Evolutionary conservation across 2,797 vertebrate species (phyloP).

Genomic region (Streptopelia turtur): DNA sequence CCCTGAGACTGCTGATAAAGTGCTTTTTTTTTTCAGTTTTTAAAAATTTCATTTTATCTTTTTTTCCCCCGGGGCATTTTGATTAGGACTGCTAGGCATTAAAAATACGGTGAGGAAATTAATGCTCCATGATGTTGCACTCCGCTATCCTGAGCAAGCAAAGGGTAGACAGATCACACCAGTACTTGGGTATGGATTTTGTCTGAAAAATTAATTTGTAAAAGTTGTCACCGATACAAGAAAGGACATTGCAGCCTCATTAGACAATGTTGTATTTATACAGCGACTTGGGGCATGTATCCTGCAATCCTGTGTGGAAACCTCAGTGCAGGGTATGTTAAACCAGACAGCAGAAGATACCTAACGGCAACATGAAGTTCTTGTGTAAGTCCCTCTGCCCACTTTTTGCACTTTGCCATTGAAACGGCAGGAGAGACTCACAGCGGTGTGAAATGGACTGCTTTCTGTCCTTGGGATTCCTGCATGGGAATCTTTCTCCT

Average conservation of each 20-base stretch:
- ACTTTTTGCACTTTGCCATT: background rate
- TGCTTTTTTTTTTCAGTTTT: background rate
- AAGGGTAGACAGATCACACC: background rate
- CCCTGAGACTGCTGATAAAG: background rate
- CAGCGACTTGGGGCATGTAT: background rate
- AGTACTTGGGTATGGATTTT: background rate
- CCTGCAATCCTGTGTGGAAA: background rate
- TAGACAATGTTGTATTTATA: background rate
- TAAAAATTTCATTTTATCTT: background rate
- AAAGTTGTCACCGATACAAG: background rate
- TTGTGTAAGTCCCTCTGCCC: background rate
- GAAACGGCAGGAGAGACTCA: background rate
- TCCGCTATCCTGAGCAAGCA: background rate
- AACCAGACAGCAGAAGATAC: background rate
- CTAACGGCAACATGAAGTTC: background rate
- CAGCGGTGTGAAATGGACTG: background rate
- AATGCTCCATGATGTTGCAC: background rate
- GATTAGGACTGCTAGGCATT: background rate
- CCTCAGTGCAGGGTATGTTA: background rate
- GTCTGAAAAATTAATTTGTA: background rate
- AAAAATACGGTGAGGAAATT: background rate
- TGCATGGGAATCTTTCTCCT: background rate
- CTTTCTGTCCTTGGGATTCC: background rate
- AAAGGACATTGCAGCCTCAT: background rate
- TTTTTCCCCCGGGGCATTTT: background rate